Evolutionary conservation across 2,797 vertebrate species (phyloP).

Genomic region (Macropus fuliginosus): DNA sequence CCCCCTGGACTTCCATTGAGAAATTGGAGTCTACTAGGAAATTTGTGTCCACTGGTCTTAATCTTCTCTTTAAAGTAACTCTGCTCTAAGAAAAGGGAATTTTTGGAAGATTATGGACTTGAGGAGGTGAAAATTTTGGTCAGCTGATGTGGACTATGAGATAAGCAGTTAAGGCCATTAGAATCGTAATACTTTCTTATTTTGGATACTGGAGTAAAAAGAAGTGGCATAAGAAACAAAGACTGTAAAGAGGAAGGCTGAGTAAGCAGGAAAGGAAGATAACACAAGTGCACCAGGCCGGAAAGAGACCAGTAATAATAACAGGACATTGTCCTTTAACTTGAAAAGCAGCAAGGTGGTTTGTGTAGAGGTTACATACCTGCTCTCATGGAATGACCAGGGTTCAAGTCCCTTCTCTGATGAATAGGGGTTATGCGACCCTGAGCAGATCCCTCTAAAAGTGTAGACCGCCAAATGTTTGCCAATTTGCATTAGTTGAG

Average conservation of each 20-base stretch:
- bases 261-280: neutral
- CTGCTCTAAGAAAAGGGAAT: neutral
- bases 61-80: neutral
- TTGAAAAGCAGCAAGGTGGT: neutral
- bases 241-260: neutral
- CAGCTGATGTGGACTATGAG: neutral
- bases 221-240: neutral
- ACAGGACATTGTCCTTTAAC: neutral
- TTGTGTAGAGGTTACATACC: neutral
- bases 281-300: neutral
- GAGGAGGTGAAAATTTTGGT: neutral
- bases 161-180: neutral
- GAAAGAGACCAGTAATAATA: neutral
- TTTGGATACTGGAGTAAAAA: neutral
- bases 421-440: neutral
- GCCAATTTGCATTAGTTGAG: neutral
- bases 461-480: neutral
- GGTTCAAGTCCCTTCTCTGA: neutral
- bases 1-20: neutral
- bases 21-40: neutral
- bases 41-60: neutral
- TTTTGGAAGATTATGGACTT: neutral
- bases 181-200: neutral
- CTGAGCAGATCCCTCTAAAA: neutral
- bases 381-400: neutral